Evolutionary conservation across 2,113 vertebrate species (phyloP), one percentile per base, ranked within the genome.

Genomic region (Phylloscopus trochiloides): DNA sequence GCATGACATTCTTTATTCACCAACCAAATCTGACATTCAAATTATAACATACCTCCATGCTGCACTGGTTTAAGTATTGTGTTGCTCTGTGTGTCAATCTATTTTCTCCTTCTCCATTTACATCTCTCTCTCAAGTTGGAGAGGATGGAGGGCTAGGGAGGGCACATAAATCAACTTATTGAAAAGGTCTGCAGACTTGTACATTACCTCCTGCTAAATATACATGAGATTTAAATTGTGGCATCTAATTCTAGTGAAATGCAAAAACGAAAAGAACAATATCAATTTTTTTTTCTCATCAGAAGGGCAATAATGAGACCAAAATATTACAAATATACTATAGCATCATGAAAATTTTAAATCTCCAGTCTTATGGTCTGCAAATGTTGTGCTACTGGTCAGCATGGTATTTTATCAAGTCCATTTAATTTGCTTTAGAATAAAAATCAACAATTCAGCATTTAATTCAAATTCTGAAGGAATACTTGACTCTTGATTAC

Each of bases 401-500:
- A 32, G 20, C 29, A 78, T 14, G 19, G 11, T 40, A 76, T 84
- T 89, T 85, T 61, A 75, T 45, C 42, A 85, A 75, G 45, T 48
- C 65, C 9, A 52, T 94, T 78, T 72, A 68, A 87, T 72, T 81
- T 89, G 2, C 40, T 91, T 84, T 55, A 85, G 36, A 85, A 87
- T 61, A 84, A 34, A 91, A 96, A 89, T 78, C 40, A 38, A 54
- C 12, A 48, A 42, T 55, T 87, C 48, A 52, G 3, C 4, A 67
- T 85, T 95, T 89, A 68, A 89, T 87, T 92, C 48, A 78, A 52
- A 85, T 89, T 92, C 42, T 81, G 52, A 78, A 75, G 11, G 40
- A 91, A 81, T 79, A 87, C 68, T 91, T 91, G 47, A 74, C 51
- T 91, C 36, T 59, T 94, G 70, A 92, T 92, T 75, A 90, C 25